phyloP scores from a whole-genome alignment of 2,888 invertebrate genomes.

The Campoletis raptor region DNA sequence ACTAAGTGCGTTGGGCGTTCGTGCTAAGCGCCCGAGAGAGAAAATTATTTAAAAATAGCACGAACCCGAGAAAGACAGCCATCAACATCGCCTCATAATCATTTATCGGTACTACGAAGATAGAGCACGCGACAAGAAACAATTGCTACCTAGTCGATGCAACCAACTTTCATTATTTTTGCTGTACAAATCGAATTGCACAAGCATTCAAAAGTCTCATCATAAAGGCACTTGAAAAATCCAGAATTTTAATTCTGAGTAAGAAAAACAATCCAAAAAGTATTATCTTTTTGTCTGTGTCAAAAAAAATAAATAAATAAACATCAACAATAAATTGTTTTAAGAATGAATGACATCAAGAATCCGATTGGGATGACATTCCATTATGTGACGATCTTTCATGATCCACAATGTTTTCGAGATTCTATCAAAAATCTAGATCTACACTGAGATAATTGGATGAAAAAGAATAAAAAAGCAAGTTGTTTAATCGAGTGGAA shows the following conservation, averaged over 20 bases:
- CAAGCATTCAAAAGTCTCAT: neutral
- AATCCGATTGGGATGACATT: too few species aligned
- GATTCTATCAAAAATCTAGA: neutral
- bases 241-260: neutral
- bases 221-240: neutral
- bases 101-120: slow-evolving; percentile 64
- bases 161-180: neutral
- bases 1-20: neutral
- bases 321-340: too few species aligned
- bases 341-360: too few species aligned
- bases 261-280: neutral
- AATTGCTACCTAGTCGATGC: slow-evolving; percentile 68
- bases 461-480: slow-evolving; percentile 3
- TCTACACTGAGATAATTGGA: neutral
- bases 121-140: slow-evolving; percentile 69
- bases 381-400: neutral
- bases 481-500: slow-evolving; percentile 25
- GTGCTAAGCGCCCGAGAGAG: neutral
- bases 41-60: neutral
- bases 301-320: too few species aligned
- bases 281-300: too few species aligned
- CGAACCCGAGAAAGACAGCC: neutral
- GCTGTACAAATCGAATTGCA: slow-evolving; percentile 1
- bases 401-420: neutral
- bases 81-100: slow-evolving; percentile 71